Conservation (phyloP, 2,888 invertebrate genomes). For the Brachyopa scutellaris region DNA sequence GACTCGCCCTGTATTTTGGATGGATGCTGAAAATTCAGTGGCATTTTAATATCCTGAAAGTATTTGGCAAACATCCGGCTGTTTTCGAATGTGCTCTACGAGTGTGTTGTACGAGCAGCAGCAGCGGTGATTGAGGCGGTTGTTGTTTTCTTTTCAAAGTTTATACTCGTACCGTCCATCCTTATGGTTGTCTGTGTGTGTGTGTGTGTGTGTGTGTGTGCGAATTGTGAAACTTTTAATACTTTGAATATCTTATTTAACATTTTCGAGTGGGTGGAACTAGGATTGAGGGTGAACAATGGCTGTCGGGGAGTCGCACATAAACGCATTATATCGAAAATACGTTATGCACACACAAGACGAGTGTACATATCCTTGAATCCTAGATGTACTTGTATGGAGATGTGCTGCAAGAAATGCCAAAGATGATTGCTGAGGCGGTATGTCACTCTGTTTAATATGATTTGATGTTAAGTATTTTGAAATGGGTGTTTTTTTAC, state of each 20-base stretch:
- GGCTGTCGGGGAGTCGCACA: slow-evolving; percentile 23
- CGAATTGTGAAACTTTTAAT: slow-evolving; percentile 52
- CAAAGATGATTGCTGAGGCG: slow-evolving; percentile 50
- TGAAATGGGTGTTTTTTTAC: slow-evolving; percentile 59
- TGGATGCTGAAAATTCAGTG: slow-evolving; percentile 62
- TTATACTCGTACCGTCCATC: neutral
- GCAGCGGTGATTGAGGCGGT: slow-evolving; percentile 1
- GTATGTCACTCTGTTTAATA: slow-evolving; percentile 67
- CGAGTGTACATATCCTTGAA: slow-evolving; percentile 36
- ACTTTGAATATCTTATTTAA: slow-evolving; percentile 57
- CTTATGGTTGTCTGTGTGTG: too few relatives aligned
- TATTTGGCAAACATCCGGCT: slow-evolving; percentile 72
- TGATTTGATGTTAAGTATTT: slow-evolving; percentile 70
- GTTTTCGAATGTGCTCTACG: slow-evolving; percentile 50
- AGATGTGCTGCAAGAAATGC: slow-evolving; percentile 16
- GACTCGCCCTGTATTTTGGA: slow-evolving; percentile 29
- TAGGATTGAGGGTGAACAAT: slow-evolving; percentile 29
- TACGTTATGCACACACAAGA: slow-evolving; percentile 62
- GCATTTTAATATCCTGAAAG: slow-evolving; percentile 73
- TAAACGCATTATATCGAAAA: slow-evolving; percentile 70
- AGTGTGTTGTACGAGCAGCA: slow-evolving; percentile 15
- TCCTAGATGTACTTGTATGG: neutral
- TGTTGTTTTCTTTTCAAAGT: slow-evolving; percentile 42
- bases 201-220: too few relatives aligned
- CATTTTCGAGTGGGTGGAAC: slow-evolving; percentile 12